Percentiles rank a stretch among this genome's conserved stretches.
Conservation (phyloP, 1,140 invertebrate species). For the Drosophila varians region DNA sequence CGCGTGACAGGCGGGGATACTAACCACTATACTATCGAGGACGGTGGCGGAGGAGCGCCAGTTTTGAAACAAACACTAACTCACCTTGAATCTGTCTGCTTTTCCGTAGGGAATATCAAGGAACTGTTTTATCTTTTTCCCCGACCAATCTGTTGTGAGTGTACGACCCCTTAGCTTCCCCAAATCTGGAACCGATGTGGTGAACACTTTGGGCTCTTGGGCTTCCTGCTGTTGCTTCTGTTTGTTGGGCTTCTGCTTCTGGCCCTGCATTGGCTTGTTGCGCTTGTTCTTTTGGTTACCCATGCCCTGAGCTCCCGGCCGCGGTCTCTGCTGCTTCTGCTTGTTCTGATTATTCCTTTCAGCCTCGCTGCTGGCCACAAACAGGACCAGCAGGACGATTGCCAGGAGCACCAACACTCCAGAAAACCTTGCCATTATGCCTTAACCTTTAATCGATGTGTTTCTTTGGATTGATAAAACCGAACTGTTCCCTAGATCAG, state of each 20-base stretch:
- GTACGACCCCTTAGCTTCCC: conserved; percentile 71
- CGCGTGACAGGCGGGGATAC: conserved; percentile 85
- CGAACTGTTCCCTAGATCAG: conserved; percentile 30
- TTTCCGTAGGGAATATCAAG: conserved; percentile 77
- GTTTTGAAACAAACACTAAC: neutral
- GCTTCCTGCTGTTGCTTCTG: conserved; percentile 34
- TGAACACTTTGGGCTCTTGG: conserved; percentile 39
- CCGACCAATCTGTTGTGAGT: conserved; percentile 65
- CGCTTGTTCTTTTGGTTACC: conserved; percentile 34
- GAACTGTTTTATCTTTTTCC: conserved; percentile 72
- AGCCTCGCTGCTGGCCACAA: conserved; percentile 27
- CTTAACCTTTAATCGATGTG: conserved; percentile 9
- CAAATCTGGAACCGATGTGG: conserved; percentile 52
- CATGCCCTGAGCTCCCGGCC: conserved; percentile 5
- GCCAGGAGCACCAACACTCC: conserved; percentile 44
- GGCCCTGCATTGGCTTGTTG: conserved; percentile 28
- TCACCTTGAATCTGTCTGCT: conserved; percentile 73
- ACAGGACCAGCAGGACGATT: conserved; percentile 43
- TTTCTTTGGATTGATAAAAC: conserved; percentile 17
- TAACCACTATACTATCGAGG: conserved; percentile 59
- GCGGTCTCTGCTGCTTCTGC: conserved; percentile 36
- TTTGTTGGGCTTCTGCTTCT: conserved; percentile 29
- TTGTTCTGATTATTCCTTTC: conserved; percentile 43
- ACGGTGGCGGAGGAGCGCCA: neutral
- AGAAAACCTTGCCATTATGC: conserved; percentile 46